phyloP scores from a whole-genome alignment of 2,888 invertebrate species.

The Megamerina dolium region DNA sequence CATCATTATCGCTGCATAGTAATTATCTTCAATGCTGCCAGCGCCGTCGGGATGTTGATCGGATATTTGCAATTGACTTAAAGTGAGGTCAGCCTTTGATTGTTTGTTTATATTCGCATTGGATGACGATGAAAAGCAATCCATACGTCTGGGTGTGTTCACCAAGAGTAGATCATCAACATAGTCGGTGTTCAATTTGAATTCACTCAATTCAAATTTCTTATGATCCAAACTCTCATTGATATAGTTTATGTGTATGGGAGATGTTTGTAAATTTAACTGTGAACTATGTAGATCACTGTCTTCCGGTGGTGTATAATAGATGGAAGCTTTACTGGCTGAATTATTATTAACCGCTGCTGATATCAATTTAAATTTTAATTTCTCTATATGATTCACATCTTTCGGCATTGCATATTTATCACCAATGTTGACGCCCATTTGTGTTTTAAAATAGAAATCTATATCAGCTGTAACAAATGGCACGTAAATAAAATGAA shows the following conservation, averaged over 20 bases:
- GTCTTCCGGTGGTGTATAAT: constrained; percentile 65
- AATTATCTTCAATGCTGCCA: constrained; percentile 39
- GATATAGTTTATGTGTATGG: constrained; percentile 54
- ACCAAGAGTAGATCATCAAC: too few relatives aligned
- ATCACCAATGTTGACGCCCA: constrained; percentile 22
- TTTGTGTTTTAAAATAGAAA: constrained; percentile 46
- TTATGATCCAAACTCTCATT: constrained; percentile 42
- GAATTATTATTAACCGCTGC: constrained; percentile 34
- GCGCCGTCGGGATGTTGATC: constrained; percentile 22
- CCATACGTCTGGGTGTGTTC: constrained; percentile 26
- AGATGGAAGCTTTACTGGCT: constrained; percentile 67
- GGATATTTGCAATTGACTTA: constrained; percentile 28
- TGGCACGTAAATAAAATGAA: constrained; percentile 19
- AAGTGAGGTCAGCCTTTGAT: constrained; percentile 17
- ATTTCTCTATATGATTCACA: constrained; percentile 34
- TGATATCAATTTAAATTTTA: constrained; percentile 37
- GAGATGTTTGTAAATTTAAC: constrained; percentile 47
- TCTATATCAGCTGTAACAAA: too few relatives aligned
- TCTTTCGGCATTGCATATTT: constrained; percentile 33
- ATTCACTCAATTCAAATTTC: constrained; percentile 31
- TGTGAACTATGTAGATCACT: constrained; percentile 28
- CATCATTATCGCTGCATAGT: constrained; percentile 22
- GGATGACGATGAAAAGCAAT: background rate
- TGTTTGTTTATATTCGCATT: constrained; percentile 3
- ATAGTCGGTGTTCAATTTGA: constrained; percentile 32